These are phyloP conservation scores for Brienomyrus longianalis DNA, from an alignment of 2,113 vertebrate species.

Conservation along the genomic window DNA sequence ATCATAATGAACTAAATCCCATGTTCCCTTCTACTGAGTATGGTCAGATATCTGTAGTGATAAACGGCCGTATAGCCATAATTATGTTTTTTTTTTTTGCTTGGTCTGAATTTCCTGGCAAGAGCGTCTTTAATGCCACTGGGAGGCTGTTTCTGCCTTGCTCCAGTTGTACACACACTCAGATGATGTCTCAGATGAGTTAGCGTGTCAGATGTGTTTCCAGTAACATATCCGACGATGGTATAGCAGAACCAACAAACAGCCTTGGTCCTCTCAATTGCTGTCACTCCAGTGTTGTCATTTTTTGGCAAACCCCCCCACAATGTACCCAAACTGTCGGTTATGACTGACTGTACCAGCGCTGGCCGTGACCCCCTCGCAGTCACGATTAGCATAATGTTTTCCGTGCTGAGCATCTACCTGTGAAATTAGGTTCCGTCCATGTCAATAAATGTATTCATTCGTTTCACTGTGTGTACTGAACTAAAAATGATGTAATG, in stretches of 20 bases:
- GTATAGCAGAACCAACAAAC: not conserved
- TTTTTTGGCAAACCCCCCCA: not conserved
- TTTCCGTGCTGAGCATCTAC: not conserved
- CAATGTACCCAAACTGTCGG: not conserved
- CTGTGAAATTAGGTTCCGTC: not conserved
- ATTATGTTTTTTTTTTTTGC: not conserved
- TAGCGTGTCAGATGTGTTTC: not conserved
- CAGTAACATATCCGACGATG: not conserved
- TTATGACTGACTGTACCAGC: not conserved
- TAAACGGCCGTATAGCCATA: not conserved
- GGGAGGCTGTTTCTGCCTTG: not conserved
- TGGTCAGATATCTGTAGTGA: not conserved
- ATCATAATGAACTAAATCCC: not conserved
- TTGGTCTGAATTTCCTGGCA: not conserved
- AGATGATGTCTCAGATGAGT: not conserved
- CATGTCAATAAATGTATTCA: not conserved
- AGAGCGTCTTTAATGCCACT: not conserved
- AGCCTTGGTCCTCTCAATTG: not conserved
- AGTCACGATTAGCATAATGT: not conserved
- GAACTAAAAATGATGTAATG: not conserved
- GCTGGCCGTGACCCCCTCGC: not conserved
- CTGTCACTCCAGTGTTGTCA: not conserved
- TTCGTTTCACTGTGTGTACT: not conserved
- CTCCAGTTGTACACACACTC: not conserved
- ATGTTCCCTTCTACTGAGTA: not conserved